A percentile compares a stretch with the other conserved stretches of the same genome.
Evolutionary conservation across 2,113 vertebrate species (phyloP).

Genomic region (Mugil cephalus): DNA sequence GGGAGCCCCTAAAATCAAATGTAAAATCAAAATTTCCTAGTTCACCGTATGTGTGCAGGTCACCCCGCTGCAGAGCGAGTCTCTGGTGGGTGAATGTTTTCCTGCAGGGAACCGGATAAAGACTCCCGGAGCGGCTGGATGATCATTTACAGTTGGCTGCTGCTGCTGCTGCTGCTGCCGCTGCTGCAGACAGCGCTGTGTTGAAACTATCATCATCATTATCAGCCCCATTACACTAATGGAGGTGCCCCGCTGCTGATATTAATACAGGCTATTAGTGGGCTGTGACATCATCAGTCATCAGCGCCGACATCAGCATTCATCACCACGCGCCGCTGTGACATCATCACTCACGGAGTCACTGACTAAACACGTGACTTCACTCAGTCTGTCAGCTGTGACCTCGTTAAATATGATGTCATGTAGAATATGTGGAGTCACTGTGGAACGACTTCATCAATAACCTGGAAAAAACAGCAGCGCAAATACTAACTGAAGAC

Average conservation of each 20-base stretch:
- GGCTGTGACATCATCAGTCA: conserved; percentile 81
- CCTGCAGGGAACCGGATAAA: conserved; percentile 60
- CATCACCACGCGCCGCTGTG: conserved; percentile 37
- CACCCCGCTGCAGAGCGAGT: conserved; percentile 12
- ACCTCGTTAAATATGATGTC: no score
- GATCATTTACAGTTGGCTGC: conserved; percentile 68
- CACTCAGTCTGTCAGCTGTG: background rate
- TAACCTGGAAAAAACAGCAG: no score
- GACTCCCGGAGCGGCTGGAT: conserved; percentile 52
- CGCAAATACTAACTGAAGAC: no score
- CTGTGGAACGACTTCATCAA: no score
- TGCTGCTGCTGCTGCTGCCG: background rate
- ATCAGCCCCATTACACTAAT: conserved; percentile 85
- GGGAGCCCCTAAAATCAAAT: background rate
- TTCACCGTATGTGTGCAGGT: conserved; percentile 17
- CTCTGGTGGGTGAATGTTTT: conserved; percentile 55
- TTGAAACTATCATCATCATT: conserved; percentile 81
- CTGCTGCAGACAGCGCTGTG: conserved; percentile 63
- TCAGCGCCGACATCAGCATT: conserved; percentile 40
- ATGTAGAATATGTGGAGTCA: no score
- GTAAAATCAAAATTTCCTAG: background rate
- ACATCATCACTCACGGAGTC: conserved; percentile 32
- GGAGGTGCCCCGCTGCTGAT: conserved; percentile 69
- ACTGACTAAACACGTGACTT: background rate
- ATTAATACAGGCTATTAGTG: conserved; percentile 81